Conservation (phyloP, 2,113 vertebrate species). For the Lipophrys pholis region DNA sequence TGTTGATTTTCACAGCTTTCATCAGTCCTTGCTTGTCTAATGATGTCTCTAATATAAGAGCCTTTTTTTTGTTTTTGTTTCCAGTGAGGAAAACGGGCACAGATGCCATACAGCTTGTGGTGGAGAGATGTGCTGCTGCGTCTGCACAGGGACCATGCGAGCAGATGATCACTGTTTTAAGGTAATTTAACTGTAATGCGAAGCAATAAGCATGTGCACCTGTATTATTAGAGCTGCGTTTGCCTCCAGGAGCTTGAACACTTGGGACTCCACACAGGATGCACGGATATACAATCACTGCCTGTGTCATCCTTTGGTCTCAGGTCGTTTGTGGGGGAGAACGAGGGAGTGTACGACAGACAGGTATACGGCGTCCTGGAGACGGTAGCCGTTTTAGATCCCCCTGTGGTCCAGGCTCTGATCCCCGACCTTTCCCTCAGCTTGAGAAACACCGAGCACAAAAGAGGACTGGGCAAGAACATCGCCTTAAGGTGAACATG, state of each 20-base stretch:
- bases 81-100: slow-evolving; percentile 92
- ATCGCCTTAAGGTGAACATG: slow-evolving; percentile 86
- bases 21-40: slow-evolving; percentile 26
- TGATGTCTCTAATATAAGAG: slow-evolving; percentile 8
- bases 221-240: neutral
- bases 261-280: neutral
- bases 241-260: too few relatives aligned
- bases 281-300: neutral
- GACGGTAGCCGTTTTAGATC: slow-evolving; percentile 86
- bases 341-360: slow-evolving; percentile 84
- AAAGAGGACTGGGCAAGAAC: slow-evolving; percentile 93
- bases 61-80: slow-evolving; percentile 4
- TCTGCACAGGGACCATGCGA: slow-evolving; percentile 82
- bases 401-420: slow-evolving; percentile 82
- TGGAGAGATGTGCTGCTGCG: slow-evolving; percentile 88
- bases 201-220: slow-evolving; percentile 11
- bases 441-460: slow-evolving; percentile 89
- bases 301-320: slow-evolving; percentile 30
- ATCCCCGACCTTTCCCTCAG: slow-evolving; percentile 88
- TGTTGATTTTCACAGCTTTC: neutral
- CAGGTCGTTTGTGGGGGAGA: slow-evolving; percentile 93
- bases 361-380: slow-evolving; percentile 90
- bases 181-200: slow-evolving; percentile 83
- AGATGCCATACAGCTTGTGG: slow-evolving; percentile 88
- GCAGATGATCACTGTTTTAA: slow-evolving; percentile 87